Conservation (phyloP, 2,113 vertebrate genomes). For the Plecturocebus donacophilus region DNA sequence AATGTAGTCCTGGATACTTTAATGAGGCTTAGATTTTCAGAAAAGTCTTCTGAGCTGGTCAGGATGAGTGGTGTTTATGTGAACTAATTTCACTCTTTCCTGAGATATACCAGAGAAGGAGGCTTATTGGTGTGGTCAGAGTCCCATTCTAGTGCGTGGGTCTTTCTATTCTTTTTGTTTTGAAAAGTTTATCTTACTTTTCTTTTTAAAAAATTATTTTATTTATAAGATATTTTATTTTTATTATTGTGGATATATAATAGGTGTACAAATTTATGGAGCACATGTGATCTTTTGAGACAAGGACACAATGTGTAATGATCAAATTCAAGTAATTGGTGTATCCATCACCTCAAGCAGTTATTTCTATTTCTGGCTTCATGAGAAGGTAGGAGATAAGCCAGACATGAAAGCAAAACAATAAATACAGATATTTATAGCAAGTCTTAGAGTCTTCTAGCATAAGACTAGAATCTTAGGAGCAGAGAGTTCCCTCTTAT, state of each 20-base stretch:
- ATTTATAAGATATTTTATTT: neutral
- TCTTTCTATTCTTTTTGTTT: no score
- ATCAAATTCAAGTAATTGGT: neutral
- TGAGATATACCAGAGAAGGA: neutral
- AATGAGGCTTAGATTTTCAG: neutral
- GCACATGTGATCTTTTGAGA: neutral
- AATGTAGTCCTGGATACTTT: neutral
- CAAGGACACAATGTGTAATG: neutral
- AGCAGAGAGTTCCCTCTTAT: constrained; percentile 26
- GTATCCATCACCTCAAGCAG: neutral
- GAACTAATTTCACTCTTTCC: neutral
- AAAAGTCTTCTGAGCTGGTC: neutral
- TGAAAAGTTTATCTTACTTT: no score
- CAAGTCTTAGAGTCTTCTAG: constrained; percentile 14
- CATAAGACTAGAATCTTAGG: constrained; percentile 52
- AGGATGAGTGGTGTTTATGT: neutral
- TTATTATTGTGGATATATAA: neutral
- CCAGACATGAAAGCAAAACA: constrained; percentile 9
- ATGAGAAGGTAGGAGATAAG: constrained; percentile 28
- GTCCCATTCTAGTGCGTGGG: neutral
- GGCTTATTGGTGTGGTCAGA: neutral
- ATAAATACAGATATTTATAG: constrained; percentile 53
- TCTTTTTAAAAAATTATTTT: neutral
- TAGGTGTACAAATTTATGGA: neutral
- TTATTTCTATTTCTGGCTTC: neutral